Base-by-base conservation (phyloP, 2,888 invertebrate species). In the Pinctada fucata region DNA sequence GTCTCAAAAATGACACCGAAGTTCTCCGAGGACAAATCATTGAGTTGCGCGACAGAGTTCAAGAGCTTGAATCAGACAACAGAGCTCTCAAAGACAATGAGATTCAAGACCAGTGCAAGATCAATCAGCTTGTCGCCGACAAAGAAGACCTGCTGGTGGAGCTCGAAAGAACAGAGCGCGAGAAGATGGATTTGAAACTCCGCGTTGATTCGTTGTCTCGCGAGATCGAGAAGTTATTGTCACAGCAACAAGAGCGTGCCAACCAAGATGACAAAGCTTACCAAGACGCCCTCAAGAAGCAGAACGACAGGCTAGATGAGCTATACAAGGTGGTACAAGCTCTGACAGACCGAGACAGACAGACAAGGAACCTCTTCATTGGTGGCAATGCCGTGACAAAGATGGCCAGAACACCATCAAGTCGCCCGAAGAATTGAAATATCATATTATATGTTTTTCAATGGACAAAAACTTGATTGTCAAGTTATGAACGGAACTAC, bases 251-350 rank as follows among this genome's bases (percentile, higher is more conserved):
- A 31, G 80, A 80, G 48, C 71, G 80, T 2, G 80, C 80, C 52
- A 75, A 58, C 51, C 69, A 80, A 48, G 80, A 80, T 10, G 80
- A 80, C 68, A 75, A 75, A 58, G 75, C 75, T 0, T 80, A 80
- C 64, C 80, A 80, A 51, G 80, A 80, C 47, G 80, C 80, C 3
- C 72, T 80, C 6, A 77, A 78, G 65, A 80, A 80, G 52, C 80
- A 80, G 52, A 80, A 80, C 49, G 80, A 80, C 70, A 51, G 80
- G 8, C 68, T 80, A n/a, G 80, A 80, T 47, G 80, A 80, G 66
- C 45, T 80, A 58, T 80, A 80, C 72, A 80, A 80, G 72, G 80
- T 80, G 16, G 80, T 80, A 1, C 80, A 80, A 65, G 71, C 80
- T 10, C 72, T 80, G 3, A 75, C 80, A 1, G 80, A 80, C 50